Base-by-base conservation (phyloP, 2,797 vertebrate species). In the Microchirus variegatus region DNA sequence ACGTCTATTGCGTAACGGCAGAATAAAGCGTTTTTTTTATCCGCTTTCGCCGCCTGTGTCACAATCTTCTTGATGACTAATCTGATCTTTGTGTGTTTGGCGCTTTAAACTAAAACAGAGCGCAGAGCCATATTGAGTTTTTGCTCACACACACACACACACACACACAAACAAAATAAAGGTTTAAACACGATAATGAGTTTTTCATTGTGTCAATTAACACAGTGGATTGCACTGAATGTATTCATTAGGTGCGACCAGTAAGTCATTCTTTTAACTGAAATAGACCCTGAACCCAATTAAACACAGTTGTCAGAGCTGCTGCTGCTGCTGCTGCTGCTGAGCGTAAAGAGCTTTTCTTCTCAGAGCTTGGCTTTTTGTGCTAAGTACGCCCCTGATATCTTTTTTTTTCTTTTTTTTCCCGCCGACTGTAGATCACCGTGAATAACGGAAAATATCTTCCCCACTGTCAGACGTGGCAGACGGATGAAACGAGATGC, bases 401-500 rank as follows among this genome's bases (percentile, higher is more conserved):
- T 80, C 71, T 81, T 79, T 83, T n/a, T n/a, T n/a, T n/a, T n/a
- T n/a, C n/a, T n/a, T n/a, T n/a, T n/a, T n/a, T n/a, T n/a, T n/a
- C n/a, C n/a, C 68, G 67, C 41, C 4, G 37, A 53, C 64, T 60
- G 64, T 76, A 86, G 52, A 83, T 85, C 76, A 73, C 56, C 36
- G 59, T 78, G 83, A 82, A 65, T 78, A 77, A 77, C 37, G 47
- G 50, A 61, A 61, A 75, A 68, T 71, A 75, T 79, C 70, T 59
- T 67, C 64, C 55, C 55, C 15, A 15, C 77, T 78, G 81, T 86
- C 80, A 76, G 67, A 81, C 48, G 18, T 52, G 72, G 64, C 72
- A 83, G 81, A 89, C 73, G 36, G 67, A 90, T 86, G 82, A 82
- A 6, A 26, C 56, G 70, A 76, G 53, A 76, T 70, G 72, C 40